phyloP scores from a whole-genome alignment of 2,888 invertebrate genomes.

The Drosophila subquinaria region DNA sequence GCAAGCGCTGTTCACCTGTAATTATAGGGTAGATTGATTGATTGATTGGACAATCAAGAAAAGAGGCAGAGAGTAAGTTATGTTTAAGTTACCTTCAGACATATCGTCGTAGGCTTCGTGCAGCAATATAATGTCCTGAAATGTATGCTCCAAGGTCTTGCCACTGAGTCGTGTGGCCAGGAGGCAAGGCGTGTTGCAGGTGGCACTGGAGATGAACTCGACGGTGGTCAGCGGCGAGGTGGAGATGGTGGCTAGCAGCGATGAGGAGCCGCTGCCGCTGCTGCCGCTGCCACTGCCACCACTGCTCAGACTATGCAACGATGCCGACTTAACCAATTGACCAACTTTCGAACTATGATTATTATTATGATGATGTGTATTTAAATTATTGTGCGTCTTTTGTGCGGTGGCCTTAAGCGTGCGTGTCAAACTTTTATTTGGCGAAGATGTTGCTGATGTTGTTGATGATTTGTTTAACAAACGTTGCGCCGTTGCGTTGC shows the following conservation, averaged over 20 bases:
- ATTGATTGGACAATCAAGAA: not conserved
- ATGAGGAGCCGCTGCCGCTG: slow-evolving; percentile 65
- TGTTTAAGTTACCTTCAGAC: slow-evolving; percentile 83
- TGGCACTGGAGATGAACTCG: slow-evolving; percentile 83
- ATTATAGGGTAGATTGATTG: not conserved
- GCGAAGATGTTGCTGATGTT: slow-evolving; percentile 50
- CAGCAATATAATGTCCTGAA: slow-evolving; percentile 84
- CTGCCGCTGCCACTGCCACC: slow-evolving; percentile 56
- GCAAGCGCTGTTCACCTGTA: slow-evolving; percentile 85
- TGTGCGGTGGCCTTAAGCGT: slow-evolving; percentile 74
- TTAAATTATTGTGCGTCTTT: slow-evolving; percentile 56
- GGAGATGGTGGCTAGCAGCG: slow-evolving; percentile 83
- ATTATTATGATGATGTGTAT: slow-evolving; percentile 2
- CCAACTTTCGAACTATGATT: slow-evolving; percentile 59
- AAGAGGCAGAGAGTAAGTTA: slow-evolving; percentile 18
- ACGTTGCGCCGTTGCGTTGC: slow-evolving; percentile 65
- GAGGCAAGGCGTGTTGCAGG: slow-evolving; percentile 80
- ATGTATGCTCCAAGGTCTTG: slow-evolving; percentile 83
- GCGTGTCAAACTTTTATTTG: slow-evolving; percentile 70
- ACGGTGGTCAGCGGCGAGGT: slow-evolving; percentile 81
- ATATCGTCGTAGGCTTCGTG: slow-evolving; percentile 85
- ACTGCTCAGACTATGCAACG: slow-evolving; percentile 79
- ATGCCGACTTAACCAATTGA: slow-evolving; percentile 80
- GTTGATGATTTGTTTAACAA: slow-evolving; percentile 67
- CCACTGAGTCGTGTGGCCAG: slow-evolving; percentile 82